phyloP scores from a whole-genome alignment of 2,113 vertebrate species.

The Bubo bubo region DNA sequence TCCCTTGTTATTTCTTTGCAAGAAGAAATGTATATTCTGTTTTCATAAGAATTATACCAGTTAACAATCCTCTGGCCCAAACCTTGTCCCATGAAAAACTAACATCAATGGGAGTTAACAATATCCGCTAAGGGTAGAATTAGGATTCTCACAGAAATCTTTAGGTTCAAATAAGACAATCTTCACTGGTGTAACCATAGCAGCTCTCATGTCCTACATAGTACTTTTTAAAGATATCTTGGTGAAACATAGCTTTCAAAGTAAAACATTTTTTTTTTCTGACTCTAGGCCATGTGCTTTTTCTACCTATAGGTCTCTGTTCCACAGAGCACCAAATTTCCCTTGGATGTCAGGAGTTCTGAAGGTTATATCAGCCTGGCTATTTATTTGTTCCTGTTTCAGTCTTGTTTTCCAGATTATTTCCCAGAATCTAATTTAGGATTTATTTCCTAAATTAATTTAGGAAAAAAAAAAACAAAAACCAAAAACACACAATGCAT shows the following conservation, averaged over 20 bases:
- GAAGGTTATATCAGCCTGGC: not conserved
- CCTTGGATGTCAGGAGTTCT: not conserved
- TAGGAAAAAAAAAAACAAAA: not conserved
- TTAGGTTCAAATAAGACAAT: slow-evolving; percentile 48
- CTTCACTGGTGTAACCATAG: slow-evolving; percentile 26
- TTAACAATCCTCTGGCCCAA: slow-evolving; percentile 49
- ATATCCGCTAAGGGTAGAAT: slow-evolving; percentile 36
- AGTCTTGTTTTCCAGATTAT: not conserved
- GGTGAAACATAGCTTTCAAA: slow-evolving; percentile 47
- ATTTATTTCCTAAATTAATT: not conserved
- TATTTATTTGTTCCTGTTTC: not conserved
- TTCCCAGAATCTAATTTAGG: not conserved
- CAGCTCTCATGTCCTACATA: slow-evolving; percentile 56
- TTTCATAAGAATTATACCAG: slow-evolving; percentile 62
- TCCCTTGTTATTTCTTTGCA: slow-evolving; percentile 69
- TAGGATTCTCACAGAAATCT: slow-evolving; percentile 59
- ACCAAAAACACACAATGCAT: not conserved
- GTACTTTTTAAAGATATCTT: slow-evolving; percentile 43
- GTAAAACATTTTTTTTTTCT: not conserved
- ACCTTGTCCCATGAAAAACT: slow-evolving; percentile 41
- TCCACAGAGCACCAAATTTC: not conserved
- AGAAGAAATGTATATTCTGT: slow-evolving; percentile 59
- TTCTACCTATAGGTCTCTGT: not conserved
- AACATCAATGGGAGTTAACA: slow-evolving; percentile 59
- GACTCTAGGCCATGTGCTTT: not conserved